phyloP scores from a whole-genome alignment of 2,113 vertebrate species.

The Anoplopoma fimbria region DNA sequence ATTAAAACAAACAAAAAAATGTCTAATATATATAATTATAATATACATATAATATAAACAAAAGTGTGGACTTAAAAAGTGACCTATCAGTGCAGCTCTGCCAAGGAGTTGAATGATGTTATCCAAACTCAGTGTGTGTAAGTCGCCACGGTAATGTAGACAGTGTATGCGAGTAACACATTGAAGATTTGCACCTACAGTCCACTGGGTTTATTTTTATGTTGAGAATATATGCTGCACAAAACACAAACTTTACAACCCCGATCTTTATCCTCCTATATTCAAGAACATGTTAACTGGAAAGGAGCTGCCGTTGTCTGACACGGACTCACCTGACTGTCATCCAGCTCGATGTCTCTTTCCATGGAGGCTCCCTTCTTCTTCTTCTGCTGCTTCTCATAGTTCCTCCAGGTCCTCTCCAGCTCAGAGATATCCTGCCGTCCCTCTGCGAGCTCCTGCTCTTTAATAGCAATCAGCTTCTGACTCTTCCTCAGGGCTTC shows the following conservation, averaged over 20 bases:
- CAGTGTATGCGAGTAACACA: too few relatives aligned
- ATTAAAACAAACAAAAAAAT: background rate
- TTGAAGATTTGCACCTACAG: too few relatives aligned
- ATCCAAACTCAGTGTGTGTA: background rate
- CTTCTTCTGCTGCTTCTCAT: slow-evolving; percentile 85
- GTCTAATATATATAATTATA: background rate
- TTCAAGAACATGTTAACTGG: background rate
- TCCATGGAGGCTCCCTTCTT: slow-evolving; percentile 73
- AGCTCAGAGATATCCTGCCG: slow-evolving; percentile 83
- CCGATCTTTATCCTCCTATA: background rate
- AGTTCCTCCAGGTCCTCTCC: slow-evolving; percentile 83
- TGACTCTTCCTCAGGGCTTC: slow-evolving; percentile 81
- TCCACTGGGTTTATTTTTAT: background rate
- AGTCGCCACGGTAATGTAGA: background rate
- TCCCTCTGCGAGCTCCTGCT: slow-evolving; percentile 85
- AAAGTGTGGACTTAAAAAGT: background rate
- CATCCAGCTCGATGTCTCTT: slow-evolving; percentile 84
- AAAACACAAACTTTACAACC: background rate
- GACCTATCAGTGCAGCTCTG: background rate
- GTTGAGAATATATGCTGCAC: background rate
- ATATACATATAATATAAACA: background rate
- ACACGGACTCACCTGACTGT: slow-evolving; percentile 86
- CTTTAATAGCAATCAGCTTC: slow-evolving; percentile 79
- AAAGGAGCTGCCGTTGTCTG: background rate
- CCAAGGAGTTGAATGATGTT: background rate